Evolutionary conservation across 2,113 vertebrate genomes (phyloP).

Genomic region (Thunnus maccoyii): DNA sequence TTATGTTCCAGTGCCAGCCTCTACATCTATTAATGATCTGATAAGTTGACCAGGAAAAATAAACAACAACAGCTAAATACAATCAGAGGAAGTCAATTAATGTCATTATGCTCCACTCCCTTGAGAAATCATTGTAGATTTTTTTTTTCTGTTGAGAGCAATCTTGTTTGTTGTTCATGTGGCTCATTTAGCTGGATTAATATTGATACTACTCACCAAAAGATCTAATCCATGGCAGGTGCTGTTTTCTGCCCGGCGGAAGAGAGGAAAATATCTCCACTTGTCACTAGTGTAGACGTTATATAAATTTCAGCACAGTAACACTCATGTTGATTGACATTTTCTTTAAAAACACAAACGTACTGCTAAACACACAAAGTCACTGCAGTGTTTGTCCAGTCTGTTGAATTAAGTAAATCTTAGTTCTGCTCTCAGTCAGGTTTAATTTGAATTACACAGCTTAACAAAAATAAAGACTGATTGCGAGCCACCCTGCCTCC

Average conservation of each 20-base stretch:
- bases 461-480: neutral
- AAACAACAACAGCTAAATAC: constrained; percentile 56
- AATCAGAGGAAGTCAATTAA: constrained; percentile 70
- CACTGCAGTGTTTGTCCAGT: neutral
- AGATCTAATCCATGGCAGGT: constrained; percentile 15
- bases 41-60: constrained; percentile 39
- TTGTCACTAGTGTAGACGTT: neutral
- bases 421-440: neutral
- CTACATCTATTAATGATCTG: constrained; percentile 52
- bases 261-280: neutral
- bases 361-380: neutral
- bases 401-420: neutral
- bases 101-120: constrained; percentile 43
- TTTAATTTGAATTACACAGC: neutral
- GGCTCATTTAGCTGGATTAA: constrained; percentile 50
- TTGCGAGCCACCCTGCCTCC: neutral
- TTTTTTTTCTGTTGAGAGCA: constrained; percentile 31
- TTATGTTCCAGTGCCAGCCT: constrained; percentile 23
- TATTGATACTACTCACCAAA: constrained; percentile 32
- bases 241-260: neutral
- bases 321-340: neutral
- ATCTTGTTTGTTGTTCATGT: constrained; percentile 43
- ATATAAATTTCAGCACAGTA: neutral
- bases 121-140: constrained; percentile 60
- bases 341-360: neutral